phyloP scores from a whole-genome alignment of 2,888 invertebrate genomes.

The Ferdinandea cuprea region DNA sequence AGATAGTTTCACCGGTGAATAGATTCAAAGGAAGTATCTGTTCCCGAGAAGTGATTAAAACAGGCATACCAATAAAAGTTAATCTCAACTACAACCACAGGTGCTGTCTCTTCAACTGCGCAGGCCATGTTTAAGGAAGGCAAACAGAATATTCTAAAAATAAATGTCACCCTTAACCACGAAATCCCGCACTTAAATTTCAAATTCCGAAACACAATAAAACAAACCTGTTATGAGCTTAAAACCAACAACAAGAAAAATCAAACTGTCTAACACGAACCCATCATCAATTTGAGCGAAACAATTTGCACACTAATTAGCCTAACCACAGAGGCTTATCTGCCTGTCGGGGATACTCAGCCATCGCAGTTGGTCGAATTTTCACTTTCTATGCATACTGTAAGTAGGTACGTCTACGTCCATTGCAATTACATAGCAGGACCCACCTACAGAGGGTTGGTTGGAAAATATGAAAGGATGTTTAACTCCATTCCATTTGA shows the following conservation, averaged over 20 bases:
- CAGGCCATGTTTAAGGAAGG: too few relatives aligned
- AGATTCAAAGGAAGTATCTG: too few relatives aligned
- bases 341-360: not conserved
- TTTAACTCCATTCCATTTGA: constrained; percentile 8
- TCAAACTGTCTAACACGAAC: not conserved
- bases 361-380: not conserved
- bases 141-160: too few relatives aligned
- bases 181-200: not conserved
- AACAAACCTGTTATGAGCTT: too few relatives aligned
- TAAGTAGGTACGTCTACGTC: constrained; percentile 5
- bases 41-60: too few relatives aligned
- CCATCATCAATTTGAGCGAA: not conserved
- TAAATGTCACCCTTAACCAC: too few relatives aligned
- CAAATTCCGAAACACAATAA: too few relatives aligned
- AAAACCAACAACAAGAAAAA: not conserved
- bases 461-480: constrained; percentile 2
- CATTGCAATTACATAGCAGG: constrained; percentile 13
- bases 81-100: too few relatives aligned
- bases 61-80: too few relatives aligned
- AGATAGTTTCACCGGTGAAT: too few relatives aligned
- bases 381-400: not conserved
- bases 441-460: not conserved
- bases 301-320: constrained; percentile 12
- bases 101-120: too few relatives aligned
- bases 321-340: constrained; percentile 16